Percentiles rank a stretch among this genome's conserved stretches.
Evolutionary conservation across 2,113 vertebrate species (phyloP).

Genomic region (Sprattus sprattus): DNA sequence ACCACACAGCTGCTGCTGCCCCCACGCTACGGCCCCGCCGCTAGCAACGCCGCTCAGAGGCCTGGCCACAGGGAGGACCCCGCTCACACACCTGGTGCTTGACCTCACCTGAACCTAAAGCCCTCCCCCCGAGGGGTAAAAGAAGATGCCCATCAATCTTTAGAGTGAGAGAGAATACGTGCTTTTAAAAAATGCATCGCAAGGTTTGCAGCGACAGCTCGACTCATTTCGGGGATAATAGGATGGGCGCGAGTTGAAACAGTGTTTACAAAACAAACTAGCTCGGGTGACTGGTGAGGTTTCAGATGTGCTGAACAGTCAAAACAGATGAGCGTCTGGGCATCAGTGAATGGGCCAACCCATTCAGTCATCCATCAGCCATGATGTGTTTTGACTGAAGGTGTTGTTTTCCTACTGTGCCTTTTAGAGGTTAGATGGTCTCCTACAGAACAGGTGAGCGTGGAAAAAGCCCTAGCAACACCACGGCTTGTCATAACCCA

Average conservation of each 20-base stretch:
- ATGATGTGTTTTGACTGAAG: background rate
- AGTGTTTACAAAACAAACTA: background rate
- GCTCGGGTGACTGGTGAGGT: background rate
- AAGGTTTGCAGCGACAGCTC: background rate
- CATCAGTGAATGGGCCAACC: background rate
- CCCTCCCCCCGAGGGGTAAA: background rate
- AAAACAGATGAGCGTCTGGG: background rate
- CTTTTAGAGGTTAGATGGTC: background rate
- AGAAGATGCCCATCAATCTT: background rate
- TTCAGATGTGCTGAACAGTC: background rate
- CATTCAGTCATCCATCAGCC: background rate
- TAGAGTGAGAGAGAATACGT: background rate
- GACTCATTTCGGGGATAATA: background rate
- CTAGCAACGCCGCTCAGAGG: too few relatives aligned
- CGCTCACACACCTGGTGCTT: background rate
- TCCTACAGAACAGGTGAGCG: background rate
- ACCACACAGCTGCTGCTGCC: conserved; percentile 12
- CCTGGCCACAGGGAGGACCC: background rate
- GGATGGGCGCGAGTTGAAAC: background rate
- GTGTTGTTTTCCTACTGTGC: background rate
- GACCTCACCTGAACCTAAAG: background rate
- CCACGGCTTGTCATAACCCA: background rate
- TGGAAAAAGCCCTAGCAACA: background rate
- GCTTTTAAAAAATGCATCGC: too few relatives aligned
- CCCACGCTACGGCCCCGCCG: too few relatives aligned